Evolutionary conservation across 2,888 invertebrate genomes (phyloP), one percentile per base, ranked within the genome.

Genomic region (Lottia gigantea): DNA sequence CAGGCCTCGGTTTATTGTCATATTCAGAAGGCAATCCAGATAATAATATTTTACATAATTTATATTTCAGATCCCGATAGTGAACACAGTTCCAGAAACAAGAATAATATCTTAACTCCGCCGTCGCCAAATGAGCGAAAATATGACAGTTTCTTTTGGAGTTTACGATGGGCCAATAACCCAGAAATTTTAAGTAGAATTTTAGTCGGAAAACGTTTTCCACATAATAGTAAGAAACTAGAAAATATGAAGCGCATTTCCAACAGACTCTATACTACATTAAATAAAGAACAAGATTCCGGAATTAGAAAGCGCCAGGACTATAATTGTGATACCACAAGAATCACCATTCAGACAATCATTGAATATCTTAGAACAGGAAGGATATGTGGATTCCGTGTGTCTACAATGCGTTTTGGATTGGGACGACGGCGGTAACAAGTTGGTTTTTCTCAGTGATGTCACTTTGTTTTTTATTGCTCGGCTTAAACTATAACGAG

Each of bases 361-460:
- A 19, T 67, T n/a, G 71, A 71, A 31, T 71, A 67, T 45, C 55
- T 71, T 15, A 46, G 67, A 23, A 67, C 63, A 46, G 67, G 71
- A 64, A 62, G 67, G n/a, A 71, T 71, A n/a, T 71, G 71, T 55
- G 71, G 71, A 2, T 67, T 67, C 26, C 40, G 71, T 26, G 71
- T 71, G 46, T 40, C 71, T 19, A 62, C 62, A 3, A 63, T 71
- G 67, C 67, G 71, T n/a, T 71, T 71, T 61, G 71, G 71, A 23
- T 64, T 71, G n/a, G 71, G 71, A 46, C 67, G 71, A 26, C 46
- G 71, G 40, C 46, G 63, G 47, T 64, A 67, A 45, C 40, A 7
- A 19, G 16, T 40, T 8, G 65, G 46, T 40, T 40, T n/a, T 11
- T 4, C 40, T 40, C 40, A 8, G 7, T 40, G 40, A 40, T 6